Percentiles rank a stretch among this genome's conserved stretches.
Evolutionary conservation across 2,113 vertebrate genomes (phyloP).

Genomic region (Bothrops jararaca): DNA sequence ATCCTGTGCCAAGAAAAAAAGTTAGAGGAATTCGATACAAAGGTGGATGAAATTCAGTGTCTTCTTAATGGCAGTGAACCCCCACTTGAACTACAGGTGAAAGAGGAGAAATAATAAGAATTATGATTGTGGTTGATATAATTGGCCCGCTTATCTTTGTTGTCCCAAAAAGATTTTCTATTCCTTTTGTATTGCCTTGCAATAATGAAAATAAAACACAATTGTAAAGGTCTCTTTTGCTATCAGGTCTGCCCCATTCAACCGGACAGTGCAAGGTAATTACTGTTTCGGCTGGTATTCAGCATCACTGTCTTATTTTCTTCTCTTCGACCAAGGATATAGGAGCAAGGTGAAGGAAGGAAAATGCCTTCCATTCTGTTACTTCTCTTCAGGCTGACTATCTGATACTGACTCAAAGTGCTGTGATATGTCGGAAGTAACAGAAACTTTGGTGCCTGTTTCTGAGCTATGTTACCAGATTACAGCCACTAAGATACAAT

Average conservation of each 20-base stretch:
- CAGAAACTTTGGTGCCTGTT: neutral
- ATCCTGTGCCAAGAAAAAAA: conserved; percentile 78
- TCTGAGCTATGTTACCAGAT: neutral
- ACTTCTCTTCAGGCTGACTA: neutral
- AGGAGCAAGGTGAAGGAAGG: neutral
- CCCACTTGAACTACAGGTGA: conserved; percentile 90
- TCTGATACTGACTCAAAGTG: neutral
- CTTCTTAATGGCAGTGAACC: conserved; percentile 85
- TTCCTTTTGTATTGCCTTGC: neutral
- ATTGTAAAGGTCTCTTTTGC: neutral
- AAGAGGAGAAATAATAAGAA: neutral
- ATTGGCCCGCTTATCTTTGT: neutral
- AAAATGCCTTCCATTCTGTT: neutral
- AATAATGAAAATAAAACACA: neutral
- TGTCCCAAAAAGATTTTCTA: neutral
- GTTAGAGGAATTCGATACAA: conserved; percentile 79
- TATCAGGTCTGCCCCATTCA: neutral
- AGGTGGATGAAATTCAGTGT: conserved; percentile 81
- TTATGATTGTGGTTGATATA: neutral
- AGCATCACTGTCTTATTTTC: neutral
- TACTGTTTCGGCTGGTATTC: neutral
- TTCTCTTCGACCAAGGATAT: neutral
- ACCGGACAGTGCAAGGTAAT: neutral
- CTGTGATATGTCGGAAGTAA: neutral
- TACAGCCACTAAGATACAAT: neutral